Evolutionary conservation across 2,797 vertebrate genomes (phyloP), one percentile per base, ranked within the genome.

Genomic region (Nothura maculosa): DNA sequence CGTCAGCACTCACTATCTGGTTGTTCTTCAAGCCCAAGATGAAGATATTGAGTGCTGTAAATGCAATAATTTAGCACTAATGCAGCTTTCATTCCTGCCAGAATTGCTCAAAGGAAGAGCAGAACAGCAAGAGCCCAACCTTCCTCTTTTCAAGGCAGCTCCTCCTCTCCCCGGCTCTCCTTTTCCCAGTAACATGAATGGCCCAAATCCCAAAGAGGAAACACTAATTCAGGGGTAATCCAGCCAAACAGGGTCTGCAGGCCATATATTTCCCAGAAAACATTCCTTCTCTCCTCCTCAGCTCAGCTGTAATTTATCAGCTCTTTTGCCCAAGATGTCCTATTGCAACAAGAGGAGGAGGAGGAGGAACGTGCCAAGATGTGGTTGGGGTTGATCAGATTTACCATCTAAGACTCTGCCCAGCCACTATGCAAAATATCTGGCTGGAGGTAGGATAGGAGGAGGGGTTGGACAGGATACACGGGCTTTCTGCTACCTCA

Each of bases 1-100:
- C 0, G 0, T 14, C 2, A 0, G 36, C 16, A 3, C 27, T 27
- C 34, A 15, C 19, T 50, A 30, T 30, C 36, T 16, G 20, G 38
- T n/a, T 47, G 42, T 45, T 30, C 75, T 78, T 7, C n/a, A 11
- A 25, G 21, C 40, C 55, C 17, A 19, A 73, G 34, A 4, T 0
- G 0, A 36, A 74, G 21, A 8, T n/a, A 38, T 14, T 30, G 0
- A 14, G 25, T 1, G 0, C 34, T 9, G 7, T 30, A 73, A 58
- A 66, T 25, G n/a, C 68, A 13, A 11, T 40, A 40, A 40, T 40
- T 40, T 40, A 18, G 30, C 4, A 1, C 16, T 58, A 14, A 1
- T 14, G 12, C 0, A 4, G 47, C 80, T 78, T 62, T 66, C 5
- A 2, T 30, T 69, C 25, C 38, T 40, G 6, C 28, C 48, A 25